Evolutionary conservation across 2,888 invertebrate genomes (phyloP).

Genomic region (Meiosimyza decipiens): DNA sequence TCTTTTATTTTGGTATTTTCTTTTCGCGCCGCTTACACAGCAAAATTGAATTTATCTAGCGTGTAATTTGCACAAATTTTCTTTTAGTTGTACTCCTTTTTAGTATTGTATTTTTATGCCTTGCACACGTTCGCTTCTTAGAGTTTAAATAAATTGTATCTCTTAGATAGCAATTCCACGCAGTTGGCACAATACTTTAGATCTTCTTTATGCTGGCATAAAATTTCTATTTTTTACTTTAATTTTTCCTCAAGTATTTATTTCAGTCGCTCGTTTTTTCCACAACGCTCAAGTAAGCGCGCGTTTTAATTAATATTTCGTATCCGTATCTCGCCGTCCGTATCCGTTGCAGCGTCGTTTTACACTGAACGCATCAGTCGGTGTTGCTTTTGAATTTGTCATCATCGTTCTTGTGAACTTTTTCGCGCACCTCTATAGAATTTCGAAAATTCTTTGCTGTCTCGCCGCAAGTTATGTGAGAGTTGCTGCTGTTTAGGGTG

Average conservation of each 20-base stretch:
- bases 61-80: neutral
- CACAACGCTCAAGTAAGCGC: slow-evolving; percentile 23
- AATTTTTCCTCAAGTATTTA: slow-evolving; percentile 20
- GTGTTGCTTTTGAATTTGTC: neutral
- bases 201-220: neutral
- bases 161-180: slow-evolving; percentile 7
- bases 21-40: too few species aligned
- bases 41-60: neutral
- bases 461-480: slow-evolving; percentile 8
- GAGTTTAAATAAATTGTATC: slow-evolving; percentile 26
- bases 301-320: neutral
- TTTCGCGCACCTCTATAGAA: neutral
- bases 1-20: too few species aligned
- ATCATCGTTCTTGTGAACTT: neutral
- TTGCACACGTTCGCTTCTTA: slow-evolving; percentile 15
- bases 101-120: slow-evolving; percentile 3
- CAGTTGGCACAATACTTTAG: slow-evolving; percentile 17
- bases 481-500: slow-evolving; percentile 10
- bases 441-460: slow-evolving; percentile 21
- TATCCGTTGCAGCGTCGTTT: slow-evolving; percentile 52
- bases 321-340: slow-evolving; percentile 46
- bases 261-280: neutral
- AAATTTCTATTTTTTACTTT: slow-evolving; percentile 23
- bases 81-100: neutral
- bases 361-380: slow-evolving; percentile 47